Conservation (phyloP, 1,140 invertebrate genomes). For the Uloborus diversus region DNA sequence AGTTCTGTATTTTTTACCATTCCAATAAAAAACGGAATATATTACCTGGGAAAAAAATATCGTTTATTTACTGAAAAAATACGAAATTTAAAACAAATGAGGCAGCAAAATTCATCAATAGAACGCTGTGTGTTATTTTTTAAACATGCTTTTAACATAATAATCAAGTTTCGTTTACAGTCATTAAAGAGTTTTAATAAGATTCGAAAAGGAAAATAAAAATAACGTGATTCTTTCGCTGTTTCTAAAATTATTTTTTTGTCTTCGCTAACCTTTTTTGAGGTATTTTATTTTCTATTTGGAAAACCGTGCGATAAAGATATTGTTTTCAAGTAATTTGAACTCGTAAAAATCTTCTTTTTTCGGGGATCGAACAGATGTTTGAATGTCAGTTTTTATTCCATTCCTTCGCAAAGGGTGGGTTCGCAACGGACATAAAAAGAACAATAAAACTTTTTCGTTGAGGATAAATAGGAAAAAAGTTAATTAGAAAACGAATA, state of each 20-base stretch:
- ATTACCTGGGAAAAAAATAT: no score
- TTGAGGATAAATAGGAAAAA: constrained; percentile 37
- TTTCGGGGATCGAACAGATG: constrained; percentile 48
- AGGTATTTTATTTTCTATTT: no score
- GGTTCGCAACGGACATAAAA: background rate
- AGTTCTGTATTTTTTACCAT: no score
- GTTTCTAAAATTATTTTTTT: constrained; percentile 2
- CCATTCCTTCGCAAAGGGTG: background rate
- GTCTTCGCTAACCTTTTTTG: background rate
- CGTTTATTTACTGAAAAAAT: constrained; percentile 2
- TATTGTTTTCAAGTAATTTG: constrained; percentile 50
- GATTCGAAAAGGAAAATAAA: background rate
- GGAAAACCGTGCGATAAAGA: constrained; percentile 20
- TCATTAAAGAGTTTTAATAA: no score
- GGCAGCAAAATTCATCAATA: no score
- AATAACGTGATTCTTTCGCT: background rate
- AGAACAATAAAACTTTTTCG: constrained; percentile 43
- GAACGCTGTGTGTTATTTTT: no score
- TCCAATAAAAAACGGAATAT: no score
- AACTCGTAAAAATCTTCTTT: constrained; percentile 41
- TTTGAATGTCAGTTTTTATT: constrained; percentile 51
- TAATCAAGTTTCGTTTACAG: background rate
- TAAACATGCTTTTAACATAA: background rate
- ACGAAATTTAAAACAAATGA: no score
- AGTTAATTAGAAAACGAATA: constrained; percentile 57